Base-by-base conservation (phyloP, 1,140 invertebrate species). In the Cyrtorhinus lividipennis region DNA sequence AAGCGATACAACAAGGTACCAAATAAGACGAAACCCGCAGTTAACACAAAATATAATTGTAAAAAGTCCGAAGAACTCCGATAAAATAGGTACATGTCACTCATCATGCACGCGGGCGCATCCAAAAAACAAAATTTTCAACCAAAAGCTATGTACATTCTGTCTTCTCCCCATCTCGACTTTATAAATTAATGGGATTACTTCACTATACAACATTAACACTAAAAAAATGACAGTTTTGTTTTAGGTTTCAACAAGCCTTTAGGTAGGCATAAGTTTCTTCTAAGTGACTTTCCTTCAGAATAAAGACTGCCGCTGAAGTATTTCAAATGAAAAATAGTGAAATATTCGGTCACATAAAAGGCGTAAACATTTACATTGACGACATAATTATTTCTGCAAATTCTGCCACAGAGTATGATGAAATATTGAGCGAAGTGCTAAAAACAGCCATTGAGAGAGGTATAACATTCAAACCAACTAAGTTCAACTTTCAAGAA, bases 281-380 rank as follows among this genome's bases (percentile, higher is more conserved):
- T n/a, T n/a, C n/a, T n/a, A n/a, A n/a, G 24, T 15, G 24, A 24
- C 20, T 59, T 59, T 15, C 18, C 15, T 59, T 59, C 25, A 24
- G 12, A 10, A 23, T 59, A 59, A 59, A 27, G 30, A 23, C 25
- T 46, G 44, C 25, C 13, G 18, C 10, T n/a, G 25, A 38, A 61
- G 24, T 61, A 24, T 61, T 61, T 20, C 13, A 45, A 61, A 48
- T 2, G 1, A 57, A 62, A 24, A 62, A 59, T 22, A 23, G 12
- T 24, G 23, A 24, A 59, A 24, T 59, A 23, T 59, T 59, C 25
- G 57, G 57, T 5, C 57, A 59, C 24, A 25, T 59, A 22, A 59
- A 13, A 23, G 57, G 25, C 15, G 23, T 44, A 10, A 8, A 59
- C 25, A 25, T 59, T 5, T 59, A 59, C 25, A 59, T 59, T 25